Conservation (phyloP, 2,888 invertebrate genomes). For the Pseudococcus jackbeardsleyi region DNA sequence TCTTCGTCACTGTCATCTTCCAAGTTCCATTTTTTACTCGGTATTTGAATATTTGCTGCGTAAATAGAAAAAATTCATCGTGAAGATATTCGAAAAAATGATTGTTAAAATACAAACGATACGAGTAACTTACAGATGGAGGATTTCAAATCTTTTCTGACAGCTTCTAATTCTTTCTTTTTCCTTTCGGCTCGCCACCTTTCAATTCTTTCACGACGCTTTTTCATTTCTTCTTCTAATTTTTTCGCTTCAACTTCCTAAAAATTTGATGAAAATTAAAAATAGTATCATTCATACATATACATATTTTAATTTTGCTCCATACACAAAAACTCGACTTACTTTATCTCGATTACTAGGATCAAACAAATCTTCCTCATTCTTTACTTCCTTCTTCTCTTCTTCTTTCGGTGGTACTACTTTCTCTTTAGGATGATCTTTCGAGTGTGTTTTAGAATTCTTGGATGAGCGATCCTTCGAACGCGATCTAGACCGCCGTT, state of each 20-base stretch:
- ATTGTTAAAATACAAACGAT: neutral
- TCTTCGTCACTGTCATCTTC: slow-evolving; percentile 97
- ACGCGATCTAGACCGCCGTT: slow-evolving; percentile 58
- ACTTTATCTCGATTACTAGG: slow-evolving; percentile 83
- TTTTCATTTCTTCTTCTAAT: slow-evolving; percentile 95
- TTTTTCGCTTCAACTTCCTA: slow-evolving; percentile 91
- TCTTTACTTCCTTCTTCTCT: slow-evolving; percentile 73
- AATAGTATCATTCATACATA: neutral
- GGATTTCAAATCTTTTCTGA: slow-evolving; percentile 83
- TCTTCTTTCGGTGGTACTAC: slow-evolving; percentile 68
- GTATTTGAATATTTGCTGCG: slow-evolving; percentile 74
- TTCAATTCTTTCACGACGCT: slow-evolving; percentile 93
- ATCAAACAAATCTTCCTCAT: slow-evolving; percentile 77
- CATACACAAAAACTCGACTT: slow-evolving; percentile 66
- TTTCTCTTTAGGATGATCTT: slow-evolving; percentile 62
- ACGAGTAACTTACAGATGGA: slow-evolving; percentile 61
- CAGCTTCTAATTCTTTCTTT: slow-evolving; percentile 85
- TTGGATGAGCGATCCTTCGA: slow-evolving; percentile 55
- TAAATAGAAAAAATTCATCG: neutral
- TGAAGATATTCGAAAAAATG: neutral
- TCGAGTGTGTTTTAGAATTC: slow-evolving; percentile 48
- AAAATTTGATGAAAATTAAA: neutral
- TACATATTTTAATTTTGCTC: neutral
- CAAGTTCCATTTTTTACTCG: slow-evolving; percentile 91
- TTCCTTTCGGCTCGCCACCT: slow-evolving; percentile 95